Percentiles rank a stretch among this genome's conserved stretches.
phyloP scores from a whole-genome alignment of 2,113 vertebrate genomes.

The Lepus europaeus region DNA sequence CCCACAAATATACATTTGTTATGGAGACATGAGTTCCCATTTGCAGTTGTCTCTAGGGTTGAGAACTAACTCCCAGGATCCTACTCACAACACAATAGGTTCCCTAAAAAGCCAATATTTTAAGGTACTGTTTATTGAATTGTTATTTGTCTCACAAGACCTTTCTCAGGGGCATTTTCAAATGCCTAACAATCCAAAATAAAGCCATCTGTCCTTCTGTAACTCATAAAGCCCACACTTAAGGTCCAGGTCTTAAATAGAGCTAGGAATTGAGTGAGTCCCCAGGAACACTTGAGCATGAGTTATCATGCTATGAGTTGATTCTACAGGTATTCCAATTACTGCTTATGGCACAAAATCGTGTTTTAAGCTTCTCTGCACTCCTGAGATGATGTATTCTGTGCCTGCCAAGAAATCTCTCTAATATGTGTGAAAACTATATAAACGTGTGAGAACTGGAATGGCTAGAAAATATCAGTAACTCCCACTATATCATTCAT shows the following conservation, averaged over 20 bases:
- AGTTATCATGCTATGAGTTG: neutral
- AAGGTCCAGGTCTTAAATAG: slow-evolving; percentile 36
- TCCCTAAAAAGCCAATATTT: slow-evolving; percentile 42
- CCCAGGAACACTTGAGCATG: neutral
- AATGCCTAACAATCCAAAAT: slow-evolving; percentile 61
- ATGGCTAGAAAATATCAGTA: neutral
- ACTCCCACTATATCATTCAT: neutral
- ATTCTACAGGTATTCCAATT: neutral
- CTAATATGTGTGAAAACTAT: too few relatives aligned
- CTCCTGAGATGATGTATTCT: neutral
- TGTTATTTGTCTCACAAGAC: slow-evolving; percentile 55
- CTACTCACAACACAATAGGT: neutral
- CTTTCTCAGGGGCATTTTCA: slow-evolving; percentile 57
- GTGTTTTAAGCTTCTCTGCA: neutral
- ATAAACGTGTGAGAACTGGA: neutral
- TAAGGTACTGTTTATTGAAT: slow-evolving; percentile 52
- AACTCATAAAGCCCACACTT: slow-evolving; percentile 1
- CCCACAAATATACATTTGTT: neutral
- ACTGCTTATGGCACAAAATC: neutral
- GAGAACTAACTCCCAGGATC: neutral
- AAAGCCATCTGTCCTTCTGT: slow-evolving; percentile 51
- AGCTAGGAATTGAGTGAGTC: slow-evolving; percentile 1
- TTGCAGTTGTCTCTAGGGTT: neutral
- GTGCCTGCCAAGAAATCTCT: neutral
- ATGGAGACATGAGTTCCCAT: neutral